Base-by-base conservation (phyloP, 2,797 vertebrate genomes). In the Orientallactaga sibirica region DNA sequence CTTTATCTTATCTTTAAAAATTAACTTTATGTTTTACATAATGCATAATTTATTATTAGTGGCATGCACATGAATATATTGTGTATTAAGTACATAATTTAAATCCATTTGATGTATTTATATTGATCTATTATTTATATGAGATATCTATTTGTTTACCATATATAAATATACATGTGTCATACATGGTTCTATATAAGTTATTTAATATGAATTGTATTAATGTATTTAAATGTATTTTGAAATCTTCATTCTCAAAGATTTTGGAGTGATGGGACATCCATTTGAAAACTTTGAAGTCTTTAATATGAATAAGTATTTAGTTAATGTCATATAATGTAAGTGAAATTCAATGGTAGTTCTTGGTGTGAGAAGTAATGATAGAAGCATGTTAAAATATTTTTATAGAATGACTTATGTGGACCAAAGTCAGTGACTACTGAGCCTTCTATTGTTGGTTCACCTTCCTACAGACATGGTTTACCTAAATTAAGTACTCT, bases 41-140 rank as follows among this genome's bases (percentile, higher is more conserved):
- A 92, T 74, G 15, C 33, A 90, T 84, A 86, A 90, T 88, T 86
- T 87, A 91, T 87, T 92, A 75, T 29, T 81, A 87, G n/a, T 78
- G 66, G 11, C 37, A 85, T 84, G 24, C 77, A 81, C 81, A 64
- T 93, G 82, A 93, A 88, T 90, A 88, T 67, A 88, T 29, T 68
- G 4, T 74, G 10, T 79, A 88, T 91, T 92, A 90, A 76, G 83
- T 81, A 86, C 48, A 77, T 18, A 82, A 85, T 82, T 93, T 80
- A 87, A 85, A 87, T 90, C 22, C 77, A 67, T 62, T 88, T 58
- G 74, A 88, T 93, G 11, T 71, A 89, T 88, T 74, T 88, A 55
- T 91, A 89, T 66, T 48, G 48, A 90, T 67, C 43, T 24, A 84
- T 90, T 48, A 84, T 81, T 87, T 92, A 80, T 91, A 82, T 75